Percentiles rank a stretch among this genome's conserved stretches.
Conservation (phyloP, 2,113 vertebrate species). For the Limanda limanda region DNA sequence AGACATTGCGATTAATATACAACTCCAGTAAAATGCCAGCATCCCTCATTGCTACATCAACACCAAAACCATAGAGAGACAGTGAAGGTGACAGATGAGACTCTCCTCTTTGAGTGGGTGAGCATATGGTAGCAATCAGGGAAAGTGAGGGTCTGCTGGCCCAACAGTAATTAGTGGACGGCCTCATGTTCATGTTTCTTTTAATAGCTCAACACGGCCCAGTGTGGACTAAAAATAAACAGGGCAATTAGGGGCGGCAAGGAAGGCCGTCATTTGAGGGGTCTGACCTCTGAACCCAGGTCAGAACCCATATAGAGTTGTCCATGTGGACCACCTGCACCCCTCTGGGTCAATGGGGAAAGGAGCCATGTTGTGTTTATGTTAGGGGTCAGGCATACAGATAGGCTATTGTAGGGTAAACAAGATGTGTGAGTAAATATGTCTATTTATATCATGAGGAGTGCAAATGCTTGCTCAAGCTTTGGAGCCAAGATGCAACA, state of each 20-base stretch:
- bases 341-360: constrained; percentile 65
- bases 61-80: constrained; percentile 61
- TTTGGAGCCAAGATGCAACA: constrained; percentile 21
- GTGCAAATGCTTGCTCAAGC: constrained; percentile 21
- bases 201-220: constrained; percentile 88
- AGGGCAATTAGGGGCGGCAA: constrained; percentile 80
- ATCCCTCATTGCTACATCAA: constrained; percentile 31
- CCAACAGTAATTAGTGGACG: constrained; percentile 87
- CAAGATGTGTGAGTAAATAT: constrained; percentile 69
- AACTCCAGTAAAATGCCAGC: constrained; percentile 21
- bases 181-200: constrained; percentile 87
- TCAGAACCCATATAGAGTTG: constrained; percentile 77
- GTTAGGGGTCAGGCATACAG: constrained; percentile 75
- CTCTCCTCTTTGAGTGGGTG: constrained; percentile 62
- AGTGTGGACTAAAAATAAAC: constrained; percentile 89
- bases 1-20: constrained; percentile 7
- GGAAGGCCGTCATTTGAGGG: constrained; percentile 81
- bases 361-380: constrained; percentile 75
- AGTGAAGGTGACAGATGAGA: constrained; percentile 77
- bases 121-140: constrained; percentile 84
- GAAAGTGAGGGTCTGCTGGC: constrained; percentile 81
- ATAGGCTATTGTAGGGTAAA: constrained; percentile 57
- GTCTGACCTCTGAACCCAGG: constrained; percentile 80
- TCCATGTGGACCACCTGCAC: constrained; percentile 78
- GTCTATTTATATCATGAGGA: constrained; percentile 76